Evolutionary conservation across 2,797 vertebrate genomes (phyloP).

Genomic region (Oceanodroma leucorhoa): DNA sequence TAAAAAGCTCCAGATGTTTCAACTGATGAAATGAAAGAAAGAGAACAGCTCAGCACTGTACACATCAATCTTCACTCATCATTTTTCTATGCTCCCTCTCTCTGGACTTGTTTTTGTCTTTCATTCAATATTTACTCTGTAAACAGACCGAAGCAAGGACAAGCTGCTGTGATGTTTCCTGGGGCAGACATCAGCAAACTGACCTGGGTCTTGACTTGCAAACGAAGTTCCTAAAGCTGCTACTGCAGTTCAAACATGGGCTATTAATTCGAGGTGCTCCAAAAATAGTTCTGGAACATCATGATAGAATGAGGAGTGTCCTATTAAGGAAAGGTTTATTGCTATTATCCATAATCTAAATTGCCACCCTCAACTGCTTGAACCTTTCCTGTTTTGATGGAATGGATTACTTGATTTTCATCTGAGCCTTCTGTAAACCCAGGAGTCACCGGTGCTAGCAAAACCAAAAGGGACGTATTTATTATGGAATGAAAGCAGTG

Average conservation of each 20-base stretch:
- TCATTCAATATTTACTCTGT: background rate
- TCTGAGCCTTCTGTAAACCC: background rate
- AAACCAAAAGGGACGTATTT: background rate
- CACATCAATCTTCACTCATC: background rate
- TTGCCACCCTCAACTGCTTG: background rate
- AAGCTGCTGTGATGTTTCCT: background rate
- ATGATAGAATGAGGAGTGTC: background rate
- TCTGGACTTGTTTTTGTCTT: background rate
- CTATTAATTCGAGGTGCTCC: background rate
- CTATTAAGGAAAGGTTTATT: background rate
- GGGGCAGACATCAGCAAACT: background rate
- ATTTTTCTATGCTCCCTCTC: background rate
- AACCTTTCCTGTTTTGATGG: background rate
- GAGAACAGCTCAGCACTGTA: background rate
- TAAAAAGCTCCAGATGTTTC: constrained; percentile 46
- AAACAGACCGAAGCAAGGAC: background rate
- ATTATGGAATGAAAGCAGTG: background rate
- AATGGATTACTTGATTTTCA: background rate
- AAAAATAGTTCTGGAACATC: background rate
- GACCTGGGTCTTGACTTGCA: background rate
- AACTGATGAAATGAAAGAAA: background rate
- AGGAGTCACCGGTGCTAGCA: background rate
- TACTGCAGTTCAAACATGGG: background rate
- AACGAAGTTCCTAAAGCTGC: background rate
- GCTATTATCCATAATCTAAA: background rate